Evolutionary conservation across 2,888 invertebrate genomes (phyloP).

Genomic region (Lepidocyrtoides sp.): DNA sequence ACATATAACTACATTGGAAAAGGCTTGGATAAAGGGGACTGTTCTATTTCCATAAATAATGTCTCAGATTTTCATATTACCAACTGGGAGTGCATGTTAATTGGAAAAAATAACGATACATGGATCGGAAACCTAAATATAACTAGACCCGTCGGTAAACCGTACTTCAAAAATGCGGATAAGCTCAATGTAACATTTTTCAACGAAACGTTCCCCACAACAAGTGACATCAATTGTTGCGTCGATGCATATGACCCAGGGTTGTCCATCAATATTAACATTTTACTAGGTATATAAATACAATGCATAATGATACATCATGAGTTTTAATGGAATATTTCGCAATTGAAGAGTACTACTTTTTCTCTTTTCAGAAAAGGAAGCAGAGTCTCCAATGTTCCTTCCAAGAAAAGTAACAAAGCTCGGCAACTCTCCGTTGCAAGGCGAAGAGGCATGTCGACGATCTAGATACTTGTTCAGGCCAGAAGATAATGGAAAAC

Average conservation of each 20-base stretch:
- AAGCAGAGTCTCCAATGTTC: neutral
- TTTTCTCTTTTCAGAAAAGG: neutral
- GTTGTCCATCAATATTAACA: neutral
- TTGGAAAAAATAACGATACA: neutral
- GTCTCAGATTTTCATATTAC: constrained; percentile 29
- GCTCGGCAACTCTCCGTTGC: neutral
- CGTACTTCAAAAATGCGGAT: neutral
- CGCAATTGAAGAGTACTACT: neutral
- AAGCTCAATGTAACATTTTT: neutral
- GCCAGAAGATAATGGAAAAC: constrained; percentile 53
- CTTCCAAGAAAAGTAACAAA: neutral
- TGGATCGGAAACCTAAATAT: constrained; percentile 61
- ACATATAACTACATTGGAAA: constrained; percentile 44
- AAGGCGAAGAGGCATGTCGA: neutral
- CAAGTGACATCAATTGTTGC: constrained; percentile 45
- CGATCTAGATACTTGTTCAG: neutral
- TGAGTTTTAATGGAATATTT: no score
- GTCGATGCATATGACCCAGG: neutral
- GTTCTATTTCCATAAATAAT: constrained; percentile 59
- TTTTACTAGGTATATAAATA: constrained; percentile 40
- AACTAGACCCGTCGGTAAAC: neutral
- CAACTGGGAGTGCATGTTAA: constrained; percentile 46
- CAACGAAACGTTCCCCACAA: neutral
- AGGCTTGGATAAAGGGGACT: constrained; percentile 63
- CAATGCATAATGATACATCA: no score